Evolutionary conservation across 2,797 vertebrate species (phyloP).

Genomic region (Euphonia xanthogaster): DNA sequence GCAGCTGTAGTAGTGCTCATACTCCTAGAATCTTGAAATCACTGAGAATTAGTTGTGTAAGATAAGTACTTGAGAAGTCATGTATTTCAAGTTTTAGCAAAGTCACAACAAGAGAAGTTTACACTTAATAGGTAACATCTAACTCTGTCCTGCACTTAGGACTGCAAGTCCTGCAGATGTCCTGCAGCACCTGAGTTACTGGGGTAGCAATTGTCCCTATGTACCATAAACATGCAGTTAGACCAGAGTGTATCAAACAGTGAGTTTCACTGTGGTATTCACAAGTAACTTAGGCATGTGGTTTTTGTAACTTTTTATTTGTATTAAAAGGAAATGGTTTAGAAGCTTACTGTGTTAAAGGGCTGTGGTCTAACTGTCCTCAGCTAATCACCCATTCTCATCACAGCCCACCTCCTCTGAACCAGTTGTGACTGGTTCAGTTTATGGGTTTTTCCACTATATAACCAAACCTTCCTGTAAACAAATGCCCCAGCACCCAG

Average conservation of each 20-base stretch:
- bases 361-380: slow-evolving; percentile 72
- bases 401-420: background rate
- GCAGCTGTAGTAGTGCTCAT: background rate
- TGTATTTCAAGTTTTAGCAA: background rate
- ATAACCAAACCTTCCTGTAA: slow-evolving; percentile 25
- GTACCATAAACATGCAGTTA: background rate
- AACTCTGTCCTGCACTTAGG: background rate
- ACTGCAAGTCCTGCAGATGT: background rate
- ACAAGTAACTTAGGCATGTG: background rate
- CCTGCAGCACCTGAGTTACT: background rate
- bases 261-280: background rate
- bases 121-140: background rate
- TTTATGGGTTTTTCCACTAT: slow-evolving; percentile 55
- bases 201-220: background rate
- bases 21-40: background rate
- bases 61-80: background rate
- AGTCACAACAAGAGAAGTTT: background rate
- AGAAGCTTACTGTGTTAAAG: background rate
- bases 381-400: background rate
- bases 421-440: slow-evolving; percentile 14
- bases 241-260: background rate
- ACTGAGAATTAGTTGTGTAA: background rate
- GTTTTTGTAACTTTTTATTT: background rate
- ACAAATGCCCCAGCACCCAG: background rate
- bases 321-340: slow-evolving; percentile 32